These are phyloP conservation scores for Mycalesis mineus DNA, from an alignment of 2,888 invertebrate genomes.

Conservation along the genomic window DNA sequence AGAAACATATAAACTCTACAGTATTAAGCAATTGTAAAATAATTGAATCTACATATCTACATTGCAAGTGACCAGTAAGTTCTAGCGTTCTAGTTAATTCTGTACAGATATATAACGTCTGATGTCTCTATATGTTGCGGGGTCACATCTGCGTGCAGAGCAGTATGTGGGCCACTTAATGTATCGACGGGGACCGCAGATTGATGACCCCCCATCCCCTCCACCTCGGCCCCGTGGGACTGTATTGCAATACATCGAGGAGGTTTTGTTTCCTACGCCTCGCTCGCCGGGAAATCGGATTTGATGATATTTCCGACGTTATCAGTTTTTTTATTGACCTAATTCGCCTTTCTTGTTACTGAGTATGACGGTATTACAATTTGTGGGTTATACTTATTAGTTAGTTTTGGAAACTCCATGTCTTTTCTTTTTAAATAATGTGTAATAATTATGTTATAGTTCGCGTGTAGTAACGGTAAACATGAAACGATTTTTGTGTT, in stretches of 20 bases:
- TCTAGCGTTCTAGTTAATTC: background rate
- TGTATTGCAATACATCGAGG: constrained; percentile 49
- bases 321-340: constrained; percentile 8
- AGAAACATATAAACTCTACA: no score
- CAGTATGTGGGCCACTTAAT: constrained; percentile 61
- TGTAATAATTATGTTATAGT: no score
- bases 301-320: constrained; percentile 13
- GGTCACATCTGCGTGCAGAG: constrained; percentile 62
- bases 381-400: background rate
- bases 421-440: no score
- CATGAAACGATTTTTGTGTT: no score
- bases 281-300: constrained; percentile 20
- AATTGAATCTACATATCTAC: no score
- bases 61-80: background rate
- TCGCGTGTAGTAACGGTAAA: no score
- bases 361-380: background rate
- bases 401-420: background rate
- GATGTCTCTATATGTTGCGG: constrained; percentile 8
- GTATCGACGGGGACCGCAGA: constrained; percentile 63
- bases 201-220: constrained; percentile 55
- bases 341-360: constrained; percentile 5
- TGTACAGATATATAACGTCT: background rate
- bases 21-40: no score
- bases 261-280: constrained; percentile 37
- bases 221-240: constrained; percentile 39